Evolutionary conservation across 2,797 vertebrate species (phyloP).

Genomic region (Paguma larvata): DNA sequence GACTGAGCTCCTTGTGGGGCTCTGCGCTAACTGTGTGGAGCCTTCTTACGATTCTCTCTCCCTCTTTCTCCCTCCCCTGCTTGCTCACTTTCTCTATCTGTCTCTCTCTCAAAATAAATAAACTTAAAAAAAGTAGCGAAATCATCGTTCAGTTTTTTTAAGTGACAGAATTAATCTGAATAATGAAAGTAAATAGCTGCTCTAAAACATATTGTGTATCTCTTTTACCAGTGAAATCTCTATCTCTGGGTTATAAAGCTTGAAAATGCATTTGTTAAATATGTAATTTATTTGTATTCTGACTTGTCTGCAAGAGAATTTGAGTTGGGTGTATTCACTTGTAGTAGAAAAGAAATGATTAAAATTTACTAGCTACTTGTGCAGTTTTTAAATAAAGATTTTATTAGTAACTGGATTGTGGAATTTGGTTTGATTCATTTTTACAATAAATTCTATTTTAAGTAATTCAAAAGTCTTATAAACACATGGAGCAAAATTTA

Average conservation of each 20-base stretch:
- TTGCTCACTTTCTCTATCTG: too few relatives aligned
- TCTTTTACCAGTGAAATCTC: constrained; percentile 20
- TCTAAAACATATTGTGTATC: neutral
- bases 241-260: constrained; percentile 37
- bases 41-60: too few relatives aligned
- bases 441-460: constrained; percentile 32
- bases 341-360: constrained; percentile 5
- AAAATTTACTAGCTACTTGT: constrained; percentile 7
- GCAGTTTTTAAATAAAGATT: constrained; percentile 29
- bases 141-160: constrained; percentile 25
- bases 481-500: constrained; percentile 32
- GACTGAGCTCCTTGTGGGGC: too few relatives aligned
- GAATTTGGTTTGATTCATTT: constrained; percentile 41
- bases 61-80: too few relatives aligned
- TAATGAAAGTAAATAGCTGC: neutral
- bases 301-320: neutral
- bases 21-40: too few relatives aligned
- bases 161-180: constrained; percentile 31
- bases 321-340: neutral
- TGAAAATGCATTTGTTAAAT: constrained; percentile 6
- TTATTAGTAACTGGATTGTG: constrained; percentile 36
- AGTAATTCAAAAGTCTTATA: constrained; percentile 18
- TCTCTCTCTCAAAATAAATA: too few relatives aligned
- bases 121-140: neutral
- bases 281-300: constrained; percentile 47